Base-by-base conservation (phyloP, 2,113 vertebrate species). In the Pseudorhombus dupliciocellatus region DNA sequence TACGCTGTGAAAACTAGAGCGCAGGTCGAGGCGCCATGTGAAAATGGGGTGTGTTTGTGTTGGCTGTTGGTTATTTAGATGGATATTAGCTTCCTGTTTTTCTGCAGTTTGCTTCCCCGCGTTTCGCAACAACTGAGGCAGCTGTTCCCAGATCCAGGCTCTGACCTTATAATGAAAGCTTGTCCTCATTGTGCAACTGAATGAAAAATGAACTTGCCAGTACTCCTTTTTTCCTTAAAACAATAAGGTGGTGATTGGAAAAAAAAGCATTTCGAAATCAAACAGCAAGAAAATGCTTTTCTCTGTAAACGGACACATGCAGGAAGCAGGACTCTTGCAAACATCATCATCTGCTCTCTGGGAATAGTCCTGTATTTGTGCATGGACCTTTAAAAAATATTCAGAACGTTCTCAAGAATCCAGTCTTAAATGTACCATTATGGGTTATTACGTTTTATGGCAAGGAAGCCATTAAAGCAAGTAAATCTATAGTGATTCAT, bases 41-140 rank as follows among this genome's bases (percentile, higher is more conserved):
- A n/a, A 50, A 31, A 42, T 62, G 20, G 16, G 2, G 20, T 54
- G 28, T 24, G 62, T 64, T 77, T 46, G 50, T 22, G 31, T 10
- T 31, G 15, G 4, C 28, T 50, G 16, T 31, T 16, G 24, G 37
- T 37, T 51, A 56, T 37, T 46, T 15, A 60, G 26, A 58, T 50
- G 21, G 26, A 37, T 20, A 42, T 31, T 15, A 21, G 24, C 40
- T 18, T 57, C 9, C 53, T 42, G 2, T 26, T 30, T 34, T 12
- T 75, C 14, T 31, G 59, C 25, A 11, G 3, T 12, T 46, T 77
- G n/a, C 28, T 52, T 28, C 28, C 18, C 24, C 22, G 5, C 18
- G 14, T 46, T 46, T 46, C 2, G 31, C 31, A 11, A 11, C 8
- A 63, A 15, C 40, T 16, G 2, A 1, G 0, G 20, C 22, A 34